Evolutionary conservation across 2,113 vertebrate genomes (phyloP).

Genomic region (Larimichthys crocea): DNA sequence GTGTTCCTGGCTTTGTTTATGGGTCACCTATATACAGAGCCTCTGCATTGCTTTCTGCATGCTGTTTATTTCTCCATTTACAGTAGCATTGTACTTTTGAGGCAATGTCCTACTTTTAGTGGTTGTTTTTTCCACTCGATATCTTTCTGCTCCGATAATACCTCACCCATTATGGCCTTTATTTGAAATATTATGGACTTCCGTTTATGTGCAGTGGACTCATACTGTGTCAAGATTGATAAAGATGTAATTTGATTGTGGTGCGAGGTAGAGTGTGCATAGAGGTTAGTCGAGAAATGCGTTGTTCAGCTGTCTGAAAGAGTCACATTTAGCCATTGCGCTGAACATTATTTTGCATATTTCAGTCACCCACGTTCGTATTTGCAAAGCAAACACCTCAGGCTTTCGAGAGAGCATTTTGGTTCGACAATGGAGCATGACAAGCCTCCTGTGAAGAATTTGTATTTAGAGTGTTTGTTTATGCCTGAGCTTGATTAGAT

Average conservation of each 20-base stretch:
- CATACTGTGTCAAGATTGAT: conserved; percentile 29
- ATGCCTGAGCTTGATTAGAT: conserved; percentile 73
- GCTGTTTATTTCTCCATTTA: conserved; percentile 71
- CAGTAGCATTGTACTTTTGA: conserved; percentile 62
- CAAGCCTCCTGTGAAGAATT: conserved; percentile 63
- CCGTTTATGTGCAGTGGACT: conserved; percentile 10
- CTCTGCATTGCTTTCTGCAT: conserved; percentile 39
- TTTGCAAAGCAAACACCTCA: conserved; percentile 68
- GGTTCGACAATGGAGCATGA: conserved; percentile 69
- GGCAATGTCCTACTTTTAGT: conserved; percentile 64
- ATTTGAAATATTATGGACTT: conserved; percentile 42
- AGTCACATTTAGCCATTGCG: conserved; percentile 56
- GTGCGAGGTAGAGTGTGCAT: conserved; percentile 5
- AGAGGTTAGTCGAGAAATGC: conserved; percentile 29
- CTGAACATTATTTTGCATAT: conserved; percentile 57
- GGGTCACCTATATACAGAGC: conserved; percentile 74
- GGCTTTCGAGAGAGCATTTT: conserved; percentile 67
- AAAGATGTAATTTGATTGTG: conserved; percentile 43
- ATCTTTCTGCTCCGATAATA: conserved; percentile 23
- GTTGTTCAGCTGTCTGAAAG: conserved; percentile 43
- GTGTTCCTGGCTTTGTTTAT: conserved; percentile 67
- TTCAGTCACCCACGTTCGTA: conserved; percentile 58
- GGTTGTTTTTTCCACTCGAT: conserved; percentile 12
- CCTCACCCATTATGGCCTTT: conserved; percentile 14
- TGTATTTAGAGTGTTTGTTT: conserved; percentile 73